Base-by-base conservation (phyloP, 2,797 vertebrate genomes). In the Chloroceryle amazona region DNA sequence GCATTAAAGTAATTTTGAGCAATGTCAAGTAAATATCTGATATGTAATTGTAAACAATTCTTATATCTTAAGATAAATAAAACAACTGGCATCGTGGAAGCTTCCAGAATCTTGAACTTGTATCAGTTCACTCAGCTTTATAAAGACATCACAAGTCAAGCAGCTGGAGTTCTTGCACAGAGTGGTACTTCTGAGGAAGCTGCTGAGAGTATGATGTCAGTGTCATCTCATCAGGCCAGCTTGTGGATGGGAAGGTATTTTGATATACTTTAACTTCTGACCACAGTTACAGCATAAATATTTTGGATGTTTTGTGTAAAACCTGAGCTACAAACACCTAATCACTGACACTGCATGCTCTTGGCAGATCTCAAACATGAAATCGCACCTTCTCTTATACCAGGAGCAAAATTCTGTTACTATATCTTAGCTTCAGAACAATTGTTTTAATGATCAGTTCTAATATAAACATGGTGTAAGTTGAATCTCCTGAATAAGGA, bases 51-150 rank as follows among this genome's bases (percentile, higher is more conserved):
- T 91, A 37, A 78, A 54, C 61, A 68, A 91, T 92, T 93, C 84
- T 96, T 96, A 5, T 97, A 19, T 95, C 81, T 96, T 92, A 91
- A 99, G 99, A 99, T 99, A 97, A 99, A 99, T 97, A 99, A 99
- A 96, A 98, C 98, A 94, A 98, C 95, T 28, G 99, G 99, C 51
- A 97, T 98, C 82, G 97, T 99, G 95, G 99, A 99, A 97, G 99
- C 99, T 21, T 99, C 99, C 1, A 98, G 99, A 75, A 99, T 99
- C 97, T 99, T 99, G 99, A 99, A 99, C 97, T 98, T 99, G 58
- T 99, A 99, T 98, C 99, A 99, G 98, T 99, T 99, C 97, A 98
- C 99, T 97, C 99, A 99, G 91, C 98, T 99, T 57, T 99, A 99
- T 97, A 99, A 98, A 81, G 99, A 99, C 96, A 98, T 99, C 97